Conservation (phyloP, 2,888 invertebrate species). For the Meiosimyza decipiens region DNA sequence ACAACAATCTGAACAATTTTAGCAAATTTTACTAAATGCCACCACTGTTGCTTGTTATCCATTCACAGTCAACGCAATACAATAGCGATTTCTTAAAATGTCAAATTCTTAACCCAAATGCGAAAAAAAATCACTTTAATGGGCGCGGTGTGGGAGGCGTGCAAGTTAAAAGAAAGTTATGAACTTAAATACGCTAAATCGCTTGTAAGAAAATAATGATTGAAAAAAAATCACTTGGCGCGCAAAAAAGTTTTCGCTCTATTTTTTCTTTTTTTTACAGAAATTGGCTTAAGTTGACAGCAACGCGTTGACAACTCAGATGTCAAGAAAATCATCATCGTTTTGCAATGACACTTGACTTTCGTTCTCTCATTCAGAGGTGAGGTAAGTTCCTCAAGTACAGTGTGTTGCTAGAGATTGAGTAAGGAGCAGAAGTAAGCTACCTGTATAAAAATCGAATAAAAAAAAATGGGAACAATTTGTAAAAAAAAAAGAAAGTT, state of each 20-base stretch:
- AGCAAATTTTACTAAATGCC: no score
- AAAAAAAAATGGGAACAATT: background rate
- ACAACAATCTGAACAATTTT: background rate
- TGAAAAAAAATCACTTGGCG: slow-evolving; percentile 3
- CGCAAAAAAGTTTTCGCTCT: no score
- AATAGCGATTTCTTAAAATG: no score
- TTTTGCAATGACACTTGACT: slow-evolving; percentile 18
- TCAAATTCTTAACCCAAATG: no score
- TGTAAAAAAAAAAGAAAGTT: background rate
- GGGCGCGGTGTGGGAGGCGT: no score
- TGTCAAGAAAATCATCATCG: background rate
- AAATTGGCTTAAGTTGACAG: slow-evolving; percentile 20
- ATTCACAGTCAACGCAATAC: no score
- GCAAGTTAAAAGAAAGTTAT: slow-evolving; percentile 7
- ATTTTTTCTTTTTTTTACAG: background rate
- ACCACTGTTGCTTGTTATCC: no score
- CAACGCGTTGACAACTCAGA: background rate
- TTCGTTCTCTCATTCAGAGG: background rate
- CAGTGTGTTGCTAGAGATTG: background rate
- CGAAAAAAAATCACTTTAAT: no score
- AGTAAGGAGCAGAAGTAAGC: no score
- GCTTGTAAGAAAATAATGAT: slow-evolving; percentile 15
- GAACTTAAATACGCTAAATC: slow-evolving; percentile 10
- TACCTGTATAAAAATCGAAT: background rate
- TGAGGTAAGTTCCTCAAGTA: background rate